Base-by-base conservation (phyloP, 1,140 invertebrate species). In the Coenobita brevimanus region DNA sequence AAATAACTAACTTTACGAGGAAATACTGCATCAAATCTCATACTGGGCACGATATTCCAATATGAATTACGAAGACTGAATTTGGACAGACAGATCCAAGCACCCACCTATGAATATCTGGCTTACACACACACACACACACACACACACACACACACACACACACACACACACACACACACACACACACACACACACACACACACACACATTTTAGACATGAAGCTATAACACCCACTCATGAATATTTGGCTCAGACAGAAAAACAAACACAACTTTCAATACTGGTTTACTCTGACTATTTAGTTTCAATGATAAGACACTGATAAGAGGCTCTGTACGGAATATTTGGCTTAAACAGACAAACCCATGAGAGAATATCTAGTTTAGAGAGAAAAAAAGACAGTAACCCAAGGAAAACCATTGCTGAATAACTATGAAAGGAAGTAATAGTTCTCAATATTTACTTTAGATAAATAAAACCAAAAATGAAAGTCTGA, bases 41-140 rank as follows among this genome's bases (percentile, higher is more conserved):
- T n/a, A n/a, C n/a, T 10, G n/a, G 54, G n/a, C 10, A 57, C 10
- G n/a, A n/a, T 13, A n/a, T 57, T n/a, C 10, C 10, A 57, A n/a
- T 13, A n/a, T 13, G n/a, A 57, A 57, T 13, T 13, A 57, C 10
- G n/a, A 57, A 57, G 54, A 57, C 54, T n/a, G n/a, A 13, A 57
- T 57, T 13, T n/a, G n/a, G 54, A 57, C 10, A 57, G 54, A 57
- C 54, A 57, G 10, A 57, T 13, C 10, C 54, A n/a, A 57, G n/a
- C n/a, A n/a, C n/a, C n/a, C n/a, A n/a, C n/a, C n/a, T n/a, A n/a
- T n/a, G n/a, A n/a, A n/a, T n/a, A n/a, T n/a, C n/a, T 57, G 54
- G n/a, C n/a, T 57, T n/a, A 57, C 54, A 57, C 54, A 57, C 54
- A 57, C 54, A 57, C 54, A 57, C 54, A 57, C 54, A 57, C 54